Conservation (phyloP, 2,113 vertebrate species). For the Ceuthmochares aereus region DNA sequence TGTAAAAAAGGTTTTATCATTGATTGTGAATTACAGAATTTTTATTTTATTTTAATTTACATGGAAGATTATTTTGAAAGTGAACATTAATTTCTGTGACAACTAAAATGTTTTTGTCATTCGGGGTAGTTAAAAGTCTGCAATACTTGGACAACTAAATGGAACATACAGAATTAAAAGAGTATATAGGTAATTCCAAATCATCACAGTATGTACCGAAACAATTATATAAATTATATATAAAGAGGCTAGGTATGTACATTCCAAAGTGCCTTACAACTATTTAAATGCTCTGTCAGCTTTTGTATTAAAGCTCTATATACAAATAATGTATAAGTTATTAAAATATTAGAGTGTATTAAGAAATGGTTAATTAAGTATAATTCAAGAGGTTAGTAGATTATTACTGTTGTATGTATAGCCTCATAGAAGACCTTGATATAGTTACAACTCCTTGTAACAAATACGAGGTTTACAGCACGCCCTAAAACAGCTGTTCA, state of each 20-base stretch:
- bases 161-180: neutral
- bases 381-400: neutral
- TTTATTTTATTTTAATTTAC: neutral
- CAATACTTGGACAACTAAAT: neutral
- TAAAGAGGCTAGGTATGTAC: neutral
- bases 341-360: neutral
- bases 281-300: neutral
- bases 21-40: neutral
- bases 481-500: neutral
- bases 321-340: neutral
- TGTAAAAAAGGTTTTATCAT: neutral
- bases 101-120: neutral
- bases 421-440: neutral
- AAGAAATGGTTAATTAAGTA: neutral
- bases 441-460: neutral
- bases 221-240: neutral
- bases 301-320: neutral
- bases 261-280: neutral
- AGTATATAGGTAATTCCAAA: neutral
- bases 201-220: neutral
- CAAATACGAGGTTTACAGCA: neutral
- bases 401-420: neutral
- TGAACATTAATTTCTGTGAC: neutral
- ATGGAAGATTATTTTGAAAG: neutral
- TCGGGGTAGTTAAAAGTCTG: neutral